A percentile compares a stretch with the other conserved stretches of the same genome.
Evolutionary conservation across 2,888 invertebrate species (phyloP).

Genomic region (Cecidostiba fungosa): DNA sequence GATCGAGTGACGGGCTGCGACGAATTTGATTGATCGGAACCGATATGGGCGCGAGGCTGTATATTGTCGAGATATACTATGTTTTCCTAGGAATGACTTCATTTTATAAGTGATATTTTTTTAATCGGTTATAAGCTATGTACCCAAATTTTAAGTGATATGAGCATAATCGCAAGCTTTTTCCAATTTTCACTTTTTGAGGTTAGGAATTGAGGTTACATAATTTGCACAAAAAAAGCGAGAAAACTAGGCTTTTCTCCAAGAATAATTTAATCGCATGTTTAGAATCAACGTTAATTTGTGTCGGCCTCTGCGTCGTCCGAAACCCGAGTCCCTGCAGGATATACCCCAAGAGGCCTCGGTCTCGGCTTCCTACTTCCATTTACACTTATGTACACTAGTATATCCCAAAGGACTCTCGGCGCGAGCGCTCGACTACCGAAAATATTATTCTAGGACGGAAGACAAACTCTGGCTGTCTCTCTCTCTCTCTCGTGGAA

Average conservation of each 20-base stretch:
- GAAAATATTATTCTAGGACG: slow-evolving; percentile 33
- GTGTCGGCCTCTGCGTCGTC: background rate
- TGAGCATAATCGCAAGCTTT: no score
- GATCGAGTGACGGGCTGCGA: background rate
- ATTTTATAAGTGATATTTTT: no score
- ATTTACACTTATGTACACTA: slow-evolving; percentile 10
- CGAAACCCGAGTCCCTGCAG: background rate
- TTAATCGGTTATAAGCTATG: no score
- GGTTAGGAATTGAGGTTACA: no score
- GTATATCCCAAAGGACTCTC: background rate
- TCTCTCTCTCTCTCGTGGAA: background rate
- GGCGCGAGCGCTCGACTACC: slow-evolving; percentile 13
- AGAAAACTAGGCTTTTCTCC: background rate
- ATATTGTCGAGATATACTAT: background rate
- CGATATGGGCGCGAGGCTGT: background rate
- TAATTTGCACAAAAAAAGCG: no score
- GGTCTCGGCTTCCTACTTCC: background rate
- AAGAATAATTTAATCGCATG: background rate
- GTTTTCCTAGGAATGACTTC: background rate
- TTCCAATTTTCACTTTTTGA: no score
- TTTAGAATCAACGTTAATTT: background rate
- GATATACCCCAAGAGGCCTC: background rate
- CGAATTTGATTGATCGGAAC: background rate
- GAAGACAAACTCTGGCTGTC: slow-evolving; percentile 24
- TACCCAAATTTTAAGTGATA: no score